These are phyloP conservation scores for Hypercompe scribonia DNA, from an alignment of 2,888 invertebrate species.

Conservation along the genomic window DNA sequence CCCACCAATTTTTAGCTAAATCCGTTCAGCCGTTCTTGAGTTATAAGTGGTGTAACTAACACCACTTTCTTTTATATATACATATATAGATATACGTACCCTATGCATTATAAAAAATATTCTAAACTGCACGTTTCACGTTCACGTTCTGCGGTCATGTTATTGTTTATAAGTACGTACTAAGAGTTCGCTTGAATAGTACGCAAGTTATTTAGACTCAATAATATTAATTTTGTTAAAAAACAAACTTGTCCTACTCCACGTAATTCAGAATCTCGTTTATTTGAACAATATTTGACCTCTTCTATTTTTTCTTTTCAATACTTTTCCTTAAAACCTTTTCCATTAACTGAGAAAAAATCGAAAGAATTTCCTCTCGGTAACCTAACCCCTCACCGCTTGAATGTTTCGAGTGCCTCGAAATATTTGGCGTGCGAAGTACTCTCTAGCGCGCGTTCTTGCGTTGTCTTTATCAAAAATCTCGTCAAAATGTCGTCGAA, in stretches of 20 bases:
- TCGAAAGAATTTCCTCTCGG: conserved; percentile 44
- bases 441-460: conserved; percentile 39
- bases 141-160: no score
- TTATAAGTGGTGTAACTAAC: no score
- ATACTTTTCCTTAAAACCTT: conserved; percentile 34
- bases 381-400: conserved; percentile 41
- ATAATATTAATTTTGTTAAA: not conserved
- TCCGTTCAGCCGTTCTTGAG: no score
- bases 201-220: not conserved
- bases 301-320: conserved; percentile 35
- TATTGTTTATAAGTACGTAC: no score
- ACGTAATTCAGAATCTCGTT: conserved; percentile 24
- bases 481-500: conserved; percentile 43
- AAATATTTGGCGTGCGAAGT: conserved; percentile 53
- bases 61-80: no score
- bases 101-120: no score
- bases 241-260: conserved; percentile 2
- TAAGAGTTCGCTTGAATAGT: not conserved
- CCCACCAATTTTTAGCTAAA: no score
- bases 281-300: conserved; percentile 30
- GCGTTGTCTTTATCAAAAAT: conserved; percentile 53
- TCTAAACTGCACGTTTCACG: no score
- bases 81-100: no score
- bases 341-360: conserved; percentile 47
- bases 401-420: conserved; percentile 45